Percentiles rank a stretch among this genome's conserved stretches.
phyloP scores from a whole-genome alignment of 1,140 invertebrate species.

The Tetraneura akinire region DNA sequence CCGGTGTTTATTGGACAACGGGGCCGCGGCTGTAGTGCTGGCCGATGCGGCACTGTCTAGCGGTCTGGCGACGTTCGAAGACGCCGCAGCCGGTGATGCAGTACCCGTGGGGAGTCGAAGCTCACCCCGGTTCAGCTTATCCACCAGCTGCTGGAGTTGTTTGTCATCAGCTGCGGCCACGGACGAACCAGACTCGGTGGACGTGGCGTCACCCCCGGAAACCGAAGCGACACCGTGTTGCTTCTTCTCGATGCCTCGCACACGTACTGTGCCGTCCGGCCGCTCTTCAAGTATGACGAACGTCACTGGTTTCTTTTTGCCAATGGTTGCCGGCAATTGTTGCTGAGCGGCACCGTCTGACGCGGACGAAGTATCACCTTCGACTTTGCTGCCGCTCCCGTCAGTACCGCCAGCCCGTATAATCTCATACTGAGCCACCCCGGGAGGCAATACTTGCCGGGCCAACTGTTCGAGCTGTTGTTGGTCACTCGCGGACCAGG shows the following conservation, averaged over 20 bases:
- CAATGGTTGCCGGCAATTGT: not conserved
- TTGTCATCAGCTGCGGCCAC: slow-evolving; percentile 60
- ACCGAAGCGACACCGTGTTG: slow-evolving; percentile 67
- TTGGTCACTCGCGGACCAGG: slow-evolving; percentile 60
- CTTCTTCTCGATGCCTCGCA: slow-evolving; percentile 72
- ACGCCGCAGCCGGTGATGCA: slow-evolving; percentile 51
- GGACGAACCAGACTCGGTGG: not conserved
- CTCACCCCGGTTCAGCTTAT: slow-evolving; percentile 78
- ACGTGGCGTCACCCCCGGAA: slow-evolving; percentile 59
- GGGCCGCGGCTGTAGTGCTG: slow-evolving; percentile 44
- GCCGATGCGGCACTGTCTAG: slow-evolving; percentile 57
- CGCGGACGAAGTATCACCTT: slow-evolving; percentile 50
- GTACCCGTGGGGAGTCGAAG: slow-evolving; percentile 70
- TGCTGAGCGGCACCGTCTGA: not conserved
- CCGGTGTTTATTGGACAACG: slow-evolving; percentile 15
- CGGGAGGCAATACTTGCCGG: slow-evolving; percentile 74
- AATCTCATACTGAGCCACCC: slow-evolving; percentile 71
- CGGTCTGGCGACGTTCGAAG: slow-evolving; percentile 52
- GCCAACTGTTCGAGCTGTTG: slow-evolving; percentile 75
- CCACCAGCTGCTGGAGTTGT: slow-evolving; percentile 61
- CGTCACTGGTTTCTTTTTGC: slow-evolving; percentile 76
- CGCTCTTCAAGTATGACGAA: slow-evolving; percentile 84
- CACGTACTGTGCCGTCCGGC: slow-evolving; percentile 78
- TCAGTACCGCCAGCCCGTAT: slow-evolving; percentile 72
- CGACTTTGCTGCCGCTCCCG: slow-evolving; percentile 54